A percentile compares a stretch with the other conserved stretches of the same genome.
These are phyloP conservation scores for Potorous gilbertii DNA, from an alignment of 2,797 vertebrate genomes.

Conservation along the genomic window DNA sequence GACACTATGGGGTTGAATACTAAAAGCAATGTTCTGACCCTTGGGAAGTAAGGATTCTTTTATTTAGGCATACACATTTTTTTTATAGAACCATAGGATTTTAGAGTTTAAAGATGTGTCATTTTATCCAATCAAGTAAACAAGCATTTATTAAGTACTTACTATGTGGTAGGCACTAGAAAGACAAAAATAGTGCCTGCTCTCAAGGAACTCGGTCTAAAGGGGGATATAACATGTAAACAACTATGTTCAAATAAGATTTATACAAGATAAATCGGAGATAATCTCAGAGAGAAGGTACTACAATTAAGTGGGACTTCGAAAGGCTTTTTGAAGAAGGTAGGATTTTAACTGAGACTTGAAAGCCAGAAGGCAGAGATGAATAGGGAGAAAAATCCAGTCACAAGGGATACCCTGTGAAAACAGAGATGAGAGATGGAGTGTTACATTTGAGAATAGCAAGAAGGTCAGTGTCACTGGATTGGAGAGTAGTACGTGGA, in stretches of 20 bases:
- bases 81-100: background rate
- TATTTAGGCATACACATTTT: background rate
- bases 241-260: background rate
- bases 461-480: background rate
- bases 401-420: background rate
- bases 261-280: background rate
- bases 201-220: background rate
- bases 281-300: background rate
- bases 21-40: background rate
- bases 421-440: background rate
- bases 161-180: background rate
- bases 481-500: background rate
- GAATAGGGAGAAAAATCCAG: background rate
- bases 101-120: background rate
- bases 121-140: background rate
- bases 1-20: background rate
- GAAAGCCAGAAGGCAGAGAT: background rate
- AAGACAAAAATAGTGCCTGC: background rate
- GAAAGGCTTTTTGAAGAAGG: background rate
- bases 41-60: background rate
- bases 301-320: background rate
- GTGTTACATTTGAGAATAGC: background rate
- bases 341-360: background rate
- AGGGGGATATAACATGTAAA: background rate
- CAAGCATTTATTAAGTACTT: background rate